phyloP scores from a whole-genome alignment of 2,797 vertebrate species.

The Tangara arthus region DNA sequence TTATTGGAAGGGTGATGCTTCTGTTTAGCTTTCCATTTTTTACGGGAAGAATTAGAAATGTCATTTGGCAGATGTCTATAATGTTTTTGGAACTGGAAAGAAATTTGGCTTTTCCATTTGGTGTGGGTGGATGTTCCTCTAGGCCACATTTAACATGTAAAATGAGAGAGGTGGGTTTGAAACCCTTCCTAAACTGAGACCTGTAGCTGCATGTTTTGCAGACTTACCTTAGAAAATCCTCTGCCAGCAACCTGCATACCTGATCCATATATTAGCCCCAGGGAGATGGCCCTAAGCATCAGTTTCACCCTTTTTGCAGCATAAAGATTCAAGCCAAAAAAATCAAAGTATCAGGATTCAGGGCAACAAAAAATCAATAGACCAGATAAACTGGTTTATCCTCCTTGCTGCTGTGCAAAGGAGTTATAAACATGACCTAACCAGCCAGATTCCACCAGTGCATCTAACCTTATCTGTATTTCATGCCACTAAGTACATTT shows the following conservation, averaged over 20 bases:
- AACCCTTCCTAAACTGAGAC: constrained; percentile 35
- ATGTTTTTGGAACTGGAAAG: constrained; percentile 61
- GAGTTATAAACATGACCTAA: constrained; percentile 4
- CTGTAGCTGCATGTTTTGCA: constrained; percentile 48
- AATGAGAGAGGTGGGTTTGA: constrained; percentile 52
- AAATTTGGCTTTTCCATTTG: constrained; percentile 63
- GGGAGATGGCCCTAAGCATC: constrained; percentile 24
- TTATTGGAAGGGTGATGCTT: constrained; percentile 56
- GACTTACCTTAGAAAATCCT: constrained; percentile 36
- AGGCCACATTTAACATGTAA: constrained; percentile 56
- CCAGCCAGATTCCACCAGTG: neutral
- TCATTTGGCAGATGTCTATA: constrained; percentile 53
- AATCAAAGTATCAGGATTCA: constrained; percentile 54
- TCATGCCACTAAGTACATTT: neutral
- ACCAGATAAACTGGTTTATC: constrained; percentile 53
- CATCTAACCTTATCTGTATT: constrained; percentile 2
- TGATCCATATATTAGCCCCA: constrained; percentile 26
- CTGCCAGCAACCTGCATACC: constrained; percentile 41
- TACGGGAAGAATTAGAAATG: constrained; percentile 65
- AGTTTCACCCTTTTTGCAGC: constrained; percentile 40
- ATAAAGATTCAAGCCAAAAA: constrained; percentile 30
- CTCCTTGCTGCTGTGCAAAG: neutral
- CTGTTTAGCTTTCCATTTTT: constrained; percentile 55
- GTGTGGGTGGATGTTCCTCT: constrained; percentile 48
- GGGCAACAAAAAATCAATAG: constrained; percentile 60